These are phyloP conservation scores for Pararge aegeria DNA, from an alignment of 1,140 invertebrate species.

Conservation along the genomic window DNA sequence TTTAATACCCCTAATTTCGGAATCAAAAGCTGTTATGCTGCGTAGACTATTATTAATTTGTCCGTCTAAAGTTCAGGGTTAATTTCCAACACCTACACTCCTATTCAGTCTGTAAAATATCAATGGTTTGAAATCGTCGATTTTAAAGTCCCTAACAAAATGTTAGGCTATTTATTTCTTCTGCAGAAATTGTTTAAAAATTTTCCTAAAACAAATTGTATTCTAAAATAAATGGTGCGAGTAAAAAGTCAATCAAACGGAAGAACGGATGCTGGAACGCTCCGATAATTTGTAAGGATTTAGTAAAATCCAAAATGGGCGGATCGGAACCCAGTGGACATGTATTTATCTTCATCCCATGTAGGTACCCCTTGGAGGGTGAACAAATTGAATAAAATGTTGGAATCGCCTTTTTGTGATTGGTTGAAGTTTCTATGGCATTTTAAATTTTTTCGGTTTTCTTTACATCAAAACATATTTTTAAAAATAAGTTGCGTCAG, in stretches of 20 bases:
- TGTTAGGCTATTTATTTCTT: not conserved
- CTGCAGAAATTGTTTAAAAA: not conserved
- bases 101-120: too few relatives aligned
- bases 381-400: constrained; percentile 34
- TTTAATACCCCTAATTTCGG: too few relatives aligned
- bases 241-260: constrained; percentile 14
- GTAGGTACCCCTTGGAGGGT: constrained; percentile 29
- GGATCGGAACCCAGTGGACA: constrained; percentile 26
- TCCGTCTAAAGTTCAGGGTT: too few relatives aligned
- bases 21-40: too few relatives aligned
- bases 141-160: not conserved
- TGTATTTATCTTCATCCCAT: constrained; percentile 33
- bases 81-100: too few relatives aligned
- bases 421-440: not conserved
- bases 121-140: not conserved
- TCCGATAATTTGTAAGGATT: constrained; percentile 33
- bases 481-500: too few relatives aligned
- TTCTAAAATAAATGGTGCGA: constrained; percentile 19
- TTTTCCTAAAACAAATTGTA: not conserved
- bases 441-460: not conserved
- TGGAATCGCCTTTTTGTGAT: constrained; percentile 20
- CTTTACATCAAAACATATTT: too few relatives aligned
- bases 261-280: constrained; percentile 18
- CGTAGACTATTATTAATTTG: too few relatives aligned
- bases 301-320: constrained; percentile 31